These are phyloP conservation scores for Ianthella basta DNA, from an alignment of 37 sponge, comb jelly and placozoan species.

Conservation along the genomic window DNA sequence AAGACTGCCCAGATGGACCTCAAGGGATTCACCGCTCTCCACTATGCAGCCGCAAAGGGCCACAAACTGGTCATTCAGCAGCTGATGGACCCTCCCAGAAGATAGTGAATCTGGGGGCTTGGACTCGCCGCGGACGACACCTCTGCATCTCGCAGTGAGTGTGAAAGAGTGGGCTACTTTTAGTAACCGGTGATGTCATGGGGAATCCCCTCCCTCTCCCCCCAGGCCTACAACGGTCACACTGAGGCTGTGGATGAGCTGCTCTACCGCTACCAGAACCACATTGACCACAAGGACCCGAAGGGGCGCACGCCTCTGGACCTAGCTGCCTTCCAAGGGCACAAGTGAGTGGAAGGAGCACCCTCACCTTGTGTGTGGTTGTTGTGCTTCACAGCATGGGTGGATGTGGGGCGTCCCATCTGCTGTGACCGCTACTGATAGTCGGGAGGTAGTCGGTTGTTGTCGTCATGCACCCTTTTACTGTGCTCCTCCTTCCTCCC, in stretches of 20 bases:
- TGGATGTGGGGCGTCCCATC: too few relatives aligned
- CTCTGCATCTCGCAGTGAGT: conserved; percentile 85
- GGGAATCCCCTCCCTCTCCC: background rate
- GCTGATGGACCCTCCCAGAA: conserved; percentile 73
- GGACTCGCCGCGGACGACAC: conserved; percentile 76
- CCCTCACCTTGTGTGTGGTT: background rate
- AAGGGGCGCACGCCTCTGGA: conserved; percentile 88
- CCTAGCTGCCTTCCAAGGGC: conserved; percentile 80
- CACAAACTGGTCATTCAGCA: conserved; percentile 82
- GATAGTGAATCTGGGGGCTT: conserved; percentile 36
- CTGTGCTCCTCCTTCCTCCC: background rate
- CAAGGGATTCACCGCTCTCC: conserved; percentile 72
- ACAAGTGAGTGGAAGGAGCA: conserved; percentile 60
- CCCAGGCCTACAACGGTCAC: conserved; percentile 82
- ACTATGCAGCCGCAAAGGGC: conserved; percentile 82
- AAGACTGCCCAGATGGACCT: conserved; percentile 55
- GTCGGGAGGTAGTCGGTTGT: too few relatives aligned
- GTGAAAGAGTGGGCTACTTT: background rate
- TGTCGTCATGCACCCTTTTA: background rate
- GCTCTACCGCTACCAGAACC: conserved; percentile 54
- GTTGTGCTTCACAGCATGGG: too few relatives aligned
- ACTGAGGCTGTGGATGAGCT: conserved; percentile 71
- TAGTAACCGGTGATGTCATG: background rate
- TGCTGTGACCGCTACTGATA: too few relatives aligned
- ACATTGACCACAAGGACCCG: conserved; percentile 73